Conservation (phyloP, 2,797 vertebrate genomes). For the Xyrichtys novacula region DNA sequence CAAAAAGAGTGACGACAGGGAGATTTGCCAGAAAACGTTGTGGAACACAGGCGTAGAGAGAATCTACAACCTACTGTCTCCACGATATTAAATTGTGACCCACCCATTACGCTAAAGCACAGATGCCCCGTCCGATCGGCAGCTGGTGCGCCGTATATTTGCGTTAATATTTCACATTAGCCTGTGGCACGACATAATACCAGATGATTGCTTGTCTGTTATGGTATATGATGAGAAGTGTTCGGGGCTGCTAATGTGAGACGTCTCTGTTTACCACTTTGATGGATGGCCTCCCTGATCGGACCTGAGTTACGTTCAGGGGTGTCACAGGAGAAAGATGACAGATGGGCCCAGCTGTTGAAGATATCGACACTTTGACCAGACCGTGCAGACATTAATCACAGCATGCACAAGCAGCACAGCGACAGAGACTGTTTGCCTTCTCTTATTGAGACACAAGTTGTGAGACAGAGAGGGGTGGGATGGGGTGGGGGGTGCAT, state of each 20-base stretch:
- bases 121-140: conserved; percentile 76
- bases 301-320: conserved; percentile 80
- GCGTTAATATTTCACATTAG: conserved; percentile 83
- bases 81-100: conserved; percentile 68
- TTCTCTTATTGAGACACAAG: conserved; percentile 67
- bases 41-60: conserved; percentile 34
- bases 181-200: conserved; percentile 81
- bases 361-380: conserved; percentile 86
- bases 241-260: conserved; percentile 82
- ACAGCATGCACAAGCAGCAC: conserved; percentile 75
- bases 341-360: conserved; percentile 85
- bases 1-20: background rate
- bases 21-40: conserved; percentile 3
- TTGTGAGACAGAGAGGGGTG: too few species aligned
- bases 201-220: conserved; percentile 85
- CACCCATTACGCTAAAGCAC: conserved; percentile 66
- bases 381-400: conserved; percentile 83
- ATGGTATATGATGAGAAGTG: conserved; percentile 84
- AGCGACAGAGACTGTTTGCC: conserved; percentile 67
- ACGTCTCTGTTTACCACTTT: conserved; percentile 86
- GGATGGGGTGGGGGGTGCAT: background rate
- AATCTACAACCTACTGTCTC: conserved; percentile 64
- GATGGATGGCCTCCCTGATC: conserved; percentile 85
- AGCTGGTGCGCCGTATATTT: conserved; percentile 77
- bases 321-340: conserved; percentile 84